Evolutionary conservation across 2,888 invertebrate species (phyloP).

Genomic region (Balanococcus diminutus): DNA sequence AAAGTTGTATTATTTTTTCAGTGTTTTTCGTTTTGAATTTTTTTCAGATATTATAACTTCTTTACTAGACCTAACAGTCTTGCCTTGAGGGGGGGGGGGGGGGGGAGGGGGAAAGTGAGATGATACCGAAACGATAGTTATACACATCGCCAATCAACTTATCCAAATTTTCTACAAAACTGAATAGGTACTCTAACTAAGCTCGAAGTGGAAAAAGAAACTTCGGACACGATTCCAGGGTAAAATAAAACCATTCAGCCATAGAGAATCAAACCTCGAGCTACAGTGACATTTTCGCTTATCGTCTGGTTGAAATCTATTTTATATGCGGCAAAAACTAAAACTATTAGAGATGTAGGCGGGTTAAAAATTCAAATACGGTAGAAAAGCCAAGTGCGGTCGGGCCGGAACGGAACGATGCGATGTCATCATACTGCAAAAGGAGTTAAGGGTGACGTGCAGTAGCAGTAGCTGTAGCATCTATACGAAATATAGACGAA

Average conservation of each 20-base stretch:
- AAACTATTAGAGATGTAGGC: background rate
- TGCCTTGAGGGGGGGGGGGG: no score
- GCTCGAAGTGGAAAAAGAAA: no score
- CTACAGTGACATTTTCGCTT: background rate
- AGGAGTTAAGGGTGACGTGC: background rate
- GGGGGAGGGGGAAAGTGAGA: no score
- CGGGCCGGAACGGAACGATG: background rate
- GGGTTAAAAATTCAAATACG: background rate
- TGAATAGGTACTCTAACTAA: no score
- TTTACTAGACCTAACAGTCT: no score
- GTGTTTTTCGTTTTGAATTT: no score
- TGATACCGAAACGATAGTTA: no score
- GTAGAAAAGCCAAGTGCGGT: background rate
- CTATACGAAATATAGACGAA: background rate
- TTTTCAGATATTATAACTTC: no score
- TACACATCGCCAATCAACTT: no score
- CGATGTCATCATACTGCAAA: background rate
- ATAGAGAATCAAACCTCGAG: background rate
- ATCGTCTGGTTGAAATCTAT: background rate
- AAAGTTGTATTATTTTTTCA: no score
- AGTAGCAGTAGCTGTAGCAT: background rate
- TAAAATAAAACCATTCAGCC: background rate
- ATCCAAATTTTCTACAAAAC: no score
- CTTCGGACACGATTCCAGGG: no score
- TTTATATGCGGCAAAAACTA: background rate